Conservation (phyloP, 2,888 invertebrate genomes). For the Aricia artaxerxes region DNA sequence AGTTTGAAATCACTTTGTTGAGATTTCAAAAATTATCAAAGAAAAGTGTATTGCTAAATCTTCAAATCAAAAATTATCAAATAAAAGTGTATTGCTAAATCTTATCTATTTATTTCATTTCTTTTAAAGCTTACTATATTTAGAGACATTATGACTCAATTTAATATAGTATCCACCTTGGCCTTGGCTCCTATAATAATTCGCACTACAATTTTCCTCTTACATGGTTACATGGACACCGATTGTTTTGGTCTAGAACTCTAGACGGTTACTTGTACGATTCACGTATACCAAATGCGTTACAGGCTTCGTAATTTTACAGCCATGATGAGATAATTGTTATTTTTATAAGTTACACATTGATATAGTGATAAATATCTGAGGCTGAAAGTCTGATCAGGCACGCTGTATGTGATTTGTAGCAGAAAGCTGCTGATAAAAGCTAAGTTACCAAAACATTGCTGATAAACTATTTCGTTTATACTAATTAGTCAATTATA, state of each 20-base stretch:
- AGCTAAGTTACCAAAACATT: neutral
- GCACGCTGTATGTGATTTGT: neutral
- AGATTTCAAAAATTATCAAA: neutral
- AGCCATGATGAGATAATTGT: neutral
- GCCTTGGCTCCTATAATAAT: conserved; percentile 33
- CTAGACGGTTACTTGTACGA: conserved; percentile 1
- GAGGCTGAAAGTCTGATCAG: too few relatives aligned
- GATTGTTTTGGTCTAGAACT: conserved; percentile 29
- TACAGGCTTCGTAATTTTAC: conserved; percentile 5
- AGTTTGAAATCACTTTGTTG: neutral
- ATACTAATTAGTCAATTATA: neutral
- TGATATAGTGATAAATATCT: too few relatives aligned
- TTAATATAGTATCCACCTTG: conserved; percentile 1
- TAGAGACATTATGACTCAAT: neutral
- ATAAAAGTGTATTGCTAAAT: too few relatives aligned
- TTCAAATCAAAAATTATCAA: neutral
- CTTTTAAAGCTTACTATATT: neutral
- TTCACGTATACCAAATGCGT: conserved; percentile 20
- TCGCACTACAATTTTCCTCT: conserved; percentile 39
- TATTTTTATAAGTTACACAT: neutral
- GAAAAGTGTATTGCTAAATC: neutral
- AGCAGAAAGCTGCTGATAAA: neutral
- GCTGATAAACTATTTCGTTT: neutral
- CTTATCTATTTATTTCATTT: too few relatives aligned
- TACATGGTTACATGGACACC: conserved; percentile 37